Evolutionary conservation across 1,140 invertebrate genomes (phyloP), one percentile per base, ranked within the genome.

Genomic region (Macrobrachium nipponense): DNA sequence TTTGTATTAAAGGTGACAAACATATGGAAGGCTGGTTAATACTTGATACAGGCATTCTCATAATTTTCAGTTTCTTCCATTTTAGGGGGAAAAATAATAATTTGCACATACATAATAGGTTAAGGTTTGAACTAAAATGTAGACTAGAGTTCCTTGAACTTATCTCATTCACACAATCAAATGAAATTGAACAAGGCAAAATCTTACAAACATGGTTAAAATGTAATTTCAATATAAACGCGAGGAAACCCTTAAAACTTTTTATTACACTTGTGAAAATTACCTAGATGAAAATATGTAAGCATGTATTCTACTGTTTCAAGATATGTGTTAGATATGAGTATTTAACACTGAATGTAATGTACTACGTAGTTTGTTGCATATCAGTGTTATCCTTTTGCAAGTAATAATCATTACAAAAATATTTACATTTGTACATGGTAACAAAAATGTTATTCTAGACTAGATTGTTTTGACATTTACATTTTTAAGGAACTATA

Each of bases 381-480:
- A 70, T 27, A 43, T 70, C 68, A 70, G 68, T 70, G 68, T 23
- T 70, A 70, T 14, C 23, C 18, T 23, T 43, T 43, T 70, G 68
- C 27, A 70, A 70, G 23, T 70, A 70, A 70, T 27, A 27, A 43
- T 70, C 23, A 70, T 70, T 27, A 27, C 23, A 70, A 70, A 70
- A 27, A 70, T 70, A 70, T 70, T 70, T 70, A 70, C 68, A 70
- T 70, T 70, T 70, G 68, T 70, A 70, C 68, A 70, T 43, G 8
- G 23, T 23, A 70, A 70, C 68, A 70, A 70, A 70, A 43, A 43
- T n/a, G 68, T 27, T 70, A 43, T 70, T 43, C 68, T 70, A 70
- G 68, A 70, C 68, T 70, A 70, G 68, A 70, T 36, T 27, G 68
- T 70, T 70, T 70, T 70, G 68, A 70, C 68, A 70, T 70, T 70